Base-by-base conservation (phyloP, 2,888 invertebrate species). In the Protophormia terraenovae region DNA sequence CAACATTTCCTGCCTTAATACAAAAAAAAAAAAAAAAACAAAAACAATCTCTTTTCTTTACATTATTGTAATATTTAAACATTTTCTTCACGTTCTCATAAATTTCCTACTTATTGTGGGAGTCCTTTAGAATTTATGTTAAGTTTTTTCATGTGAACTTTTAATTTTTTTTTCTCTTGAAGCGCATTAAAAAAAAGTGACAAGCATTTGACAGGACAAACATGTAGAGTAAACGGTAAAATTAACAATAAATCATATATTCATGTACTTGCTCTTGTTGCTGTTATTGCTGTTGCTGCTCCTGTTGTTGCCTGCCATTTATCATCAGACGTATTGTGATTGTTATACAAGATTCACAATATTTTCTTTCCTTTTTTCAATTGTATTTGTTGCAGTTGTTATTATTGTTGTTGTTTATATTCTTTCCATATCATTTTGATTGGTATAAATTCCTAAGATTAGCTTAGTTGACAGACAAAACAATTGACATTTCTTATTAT, bases 151-250 rank as follows among this genome's bases (percentile, higher is more conserved):
- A 35, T 53, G 16, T n/a, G n/a, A 24, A n/a, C n/a, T 38, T 4
- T 62, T 27, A 16, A 12, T 32, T 41, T 79, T 62, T n/a, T n/a
- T n/a, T n/a, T n/a, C n/a, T n/a, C n/a, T n/a, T n/a, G n/a, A 64
- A 79, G 19, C 22, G 5, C 32, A 83, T 71, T n/a, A n/a, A n/a
- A n/a, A 82, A 83, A 72, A 83, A 76, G 53, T 77, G 82, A 83
- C 82, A 83, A 83, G 82, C 82, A 77, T 83, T 83, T 83, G 82
- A 83, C 82, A 76, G 76, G n/a, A 38, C 55, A 55, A 83, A 83
- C 76, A 83, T 83, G 76, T 47, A 45, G 76, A 72, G 64, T 83
- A 76, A 83, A 83, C 82, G 76, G 82, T 83, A 77, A 83, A 82
- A 72, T 77, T 71, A 47, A 64, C 82, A 72, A 77, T 83, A 83